These are phyloP conservation scores for Callimorpha dominula DNA, from an alignment of 2,888 invertebrate genomes.

Conservation along the genomic window DNA sequence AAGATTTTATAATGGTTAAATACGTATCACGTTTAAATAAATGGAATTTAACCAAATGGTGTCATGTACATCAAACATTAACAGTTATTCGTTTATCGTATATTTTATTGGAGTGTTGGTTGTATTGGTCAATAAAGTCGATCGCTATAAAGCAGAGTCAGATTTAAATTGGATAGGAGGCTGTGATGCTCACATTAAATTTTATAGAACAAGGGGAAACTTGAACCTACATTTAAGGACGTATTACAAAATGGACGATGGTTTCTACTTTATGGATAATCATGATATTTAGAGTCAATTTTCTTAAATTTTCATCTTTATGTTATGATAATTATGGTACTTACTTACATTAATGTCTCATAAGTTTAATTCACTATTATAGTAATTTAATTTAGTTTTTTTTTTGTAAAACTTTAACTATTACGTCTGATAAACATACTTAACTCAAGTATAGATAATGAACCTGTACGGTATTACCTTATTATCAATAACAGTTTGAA, in stretches of 20 bases:
- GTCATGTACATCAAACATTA: slow-evolving; percentile 11
- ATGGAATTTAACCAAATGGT: slow-evolving; percentile 7
- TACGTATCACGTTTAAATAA: neutral
- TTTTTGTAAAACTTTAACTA: too few relatives aligned
- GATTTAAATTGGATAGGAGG: slow-evolving; percentile 60
- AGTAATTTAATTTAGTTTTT: too few relatives aligned
- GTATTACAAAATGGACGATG: slow-evolving; percentile 1
- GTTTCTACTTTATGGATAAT: slow-evolving; percentile 6
- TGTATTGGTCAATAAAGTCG: slow-evolving; percentile 66
- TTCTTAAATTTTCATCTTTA: neutral
- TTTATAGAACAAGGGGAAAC: slow-evolving; percentile 39
- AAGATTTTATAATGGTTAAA: too few relatives aligned
- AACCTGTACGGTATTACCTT: too few relatives aligned
- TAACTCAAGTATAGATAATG: too few relatives aligned
- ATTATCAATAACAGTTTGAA: too few relatives aligned
- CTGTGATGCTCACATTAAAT: slow-evolving; percentile 35
- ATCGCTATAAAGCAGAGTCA: slow-evolving; percentile 58
- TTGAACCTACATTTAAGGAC: slow-evolving; percentile 16
- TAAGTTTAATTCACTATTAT: neutral
- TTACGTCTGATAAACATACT: too few relatives aligned
- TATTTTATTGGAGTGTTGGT: slow-evolving; percentile 68
- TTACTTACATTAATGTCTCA: slow-evolving; percentile 8
- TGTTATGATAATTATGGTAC: slow-evolving; percentile 1
- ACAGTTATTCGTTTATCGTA: slow-evolving; percentile 65
- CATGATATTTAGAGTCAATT: slow-evolving; percentile 1